Evolutionary conservation across 2,113 vertebrate genomes (phyloP).

Genomic region (Xyliphius kryptos): DNA sequence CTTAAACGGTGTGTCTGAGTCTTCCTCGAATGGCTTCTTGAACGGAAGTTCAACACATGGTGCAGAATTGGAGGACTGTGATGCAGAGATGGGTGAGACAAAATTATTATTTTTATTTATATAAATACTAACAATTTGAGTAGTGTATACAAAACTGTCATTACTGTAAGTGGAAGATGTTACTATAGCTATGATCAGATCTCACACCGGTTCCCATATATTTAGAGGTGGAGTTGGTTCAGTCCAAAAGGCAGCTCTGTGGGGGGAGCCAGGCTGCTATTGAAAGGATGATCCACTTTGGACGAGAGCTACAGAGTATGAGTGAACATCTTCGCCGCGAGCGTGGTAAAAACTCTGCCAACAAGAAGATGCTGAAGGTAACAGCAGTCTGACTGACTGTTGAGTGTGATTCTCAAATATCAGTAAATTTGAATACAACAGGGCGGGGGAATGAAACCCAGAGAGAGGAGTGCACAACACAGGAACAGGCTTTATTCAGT

Average conservation of each 20-base stretch:
- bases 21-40: conserved; percentile 95
- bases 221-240: conserved; percentile 86
- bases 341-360: conserved; percentile 91
- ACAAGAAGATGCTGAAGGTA: conserved; percentile 98
- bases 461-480: too few species aligned
- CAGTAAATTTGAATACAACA: too few species aligned
- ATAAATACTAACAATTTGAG: too few species aligned
- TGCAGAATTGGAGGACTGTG: conserved; percentile 88
- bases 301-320: conserved; percentile 94
- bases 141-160: too few species aligned
- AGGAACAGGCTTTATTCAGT: too few species aligned
- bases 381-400: too few species aligned
- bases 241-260: conserved; percentile 87
- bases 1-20: conserved; percentile 90
- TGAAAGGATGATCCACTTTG: conserved; percentile 98
- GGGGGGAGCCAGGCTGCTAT: conserved; percentile 95
- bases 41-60: conserved; percentile 93
- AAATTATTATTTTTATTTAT: not conserved
- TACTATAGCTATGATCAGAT: too few species aligned
- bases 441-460: too few species aligned
- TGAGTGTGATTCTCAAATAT: too few species aligned
- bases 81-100: conserved; percentile 92
- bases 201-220: too few species aligned
- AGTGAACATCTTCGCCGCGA: conserved; percentile 94
- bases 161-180: too few species aligned